A percentile compares a stretch with the other conserved stretches of the same genome.
These are phyloP conservation scores for Borostomias antarcticus DNA, from an alignment of 2,797 vertebrate genomes.

Conservation along the genomic window DNA sequence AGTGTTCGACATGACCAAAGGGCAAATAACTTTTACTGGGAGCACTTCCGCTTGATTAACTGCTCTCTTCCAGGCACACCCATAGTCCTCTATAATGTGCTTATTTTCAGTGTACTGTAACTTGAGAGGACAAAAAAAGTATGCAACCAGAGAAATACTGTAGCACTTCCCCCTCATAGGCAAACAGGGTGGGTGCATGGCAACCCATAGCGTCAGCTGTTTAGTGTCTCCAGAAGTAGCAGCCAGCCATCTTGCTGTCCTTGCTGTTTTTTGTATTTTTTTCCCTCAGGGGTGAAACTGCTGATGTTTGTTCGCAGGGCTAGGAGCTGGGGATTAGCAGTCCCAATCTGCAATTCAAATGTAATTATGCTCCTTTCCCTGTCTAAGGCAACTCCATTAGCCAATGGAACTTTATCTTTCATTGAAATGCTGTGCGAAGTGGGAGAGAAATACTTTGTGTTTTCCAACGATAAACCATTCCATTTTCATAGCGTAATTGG, in stretches of 20 bases:
- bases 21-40: no score
- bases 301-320: conserved; percentile 68
- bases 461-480: conserved; percentile 46
- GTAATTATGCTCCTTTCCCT: conserved; percentile 59
- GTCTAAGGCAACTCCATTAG: conserved; percentile 49
- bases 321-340: conserved; percentile 54
- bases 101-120: background rate
- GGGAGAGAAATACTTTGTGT: conserved; percentile 42
- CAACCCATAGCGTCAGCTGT: conserved; percentile 72
- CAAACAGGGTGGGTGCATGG: conserved; percentile 42
- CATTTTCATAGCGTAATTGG: background rate
- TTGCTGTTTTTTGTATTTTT: conserved; percentile 59
- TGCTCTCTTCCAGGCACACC: no score
- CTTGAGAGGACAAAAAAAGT: background rate
- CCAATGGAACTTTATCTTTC: conserved; percentile 55
- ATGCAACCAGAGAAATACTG: conserved; percentile 1
- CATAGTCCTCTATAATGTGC: background rate
- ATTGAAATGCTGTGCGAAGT: conserved; percentile 42
- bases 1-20: no score
- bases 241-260: conserved; percentile 72
- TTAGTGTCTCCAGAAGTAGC: conserved; percentile 55
- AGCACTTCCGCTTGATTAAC: no score
- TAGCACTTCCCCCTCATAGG: conserved; percentile 46
- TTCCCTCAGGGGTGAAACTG: conserved; percentile 58
- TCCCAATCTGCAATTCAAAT: conserved; percentile 67